Evolutionary conservation across 92 coral and sea anemone genomes (phyloP), one percentile per base, ranked within the genome.

Genomic region (Actinostola sp.): DNA sequence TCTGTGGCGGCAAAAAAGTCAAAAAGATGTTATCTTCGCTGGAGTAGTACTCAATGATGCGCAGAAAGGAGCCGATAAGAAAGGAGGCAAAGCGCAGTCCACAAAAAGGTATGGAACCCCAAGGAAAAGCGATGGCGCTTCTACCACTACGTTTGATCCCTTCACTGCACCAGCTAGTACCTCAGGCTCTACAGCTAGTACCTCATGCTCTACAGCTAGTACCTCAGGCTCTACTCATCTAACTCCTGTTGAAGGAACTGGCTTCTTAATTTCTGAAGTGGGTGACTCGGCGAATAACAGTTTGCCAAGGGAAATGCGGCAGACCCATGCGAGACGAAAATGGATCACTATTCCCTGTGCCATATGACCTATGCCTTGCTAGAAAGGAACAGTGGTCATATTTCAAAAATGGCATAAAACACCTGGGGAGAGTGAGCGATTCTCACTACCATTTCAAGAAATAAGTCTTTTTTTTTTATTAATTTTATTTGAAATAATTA

Each of bases 261-360:
- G 42, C 17, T 78, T 84, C 66, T 54, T n/a, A n/a, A n/a, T n/a
- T 77, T 42, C 76, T 84, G 29, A 84, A 77, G 46, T 84, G 84
- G 84, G 71, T 84, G 1, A 71, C 53, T 39, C 63, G 76, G 25
- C 52, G 84, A 41, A 84, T 84, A 14, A 49, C 80, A 26, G 89
- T 78, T 4, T 83, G 89, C 63, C 84, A 84, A 49, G 89, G 89
- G 0, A 71, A 60, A 43, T 84, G 89, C 50, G 39, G 63, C 27
- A 77, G 72, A 38, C 89, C 84, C 16, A 84, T 57, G 89, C 16
- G 84, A 30, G 78, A 19, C 0, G 34, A 29, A 24, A 38, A 77
- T 23, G 89, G 89, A n/a, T 5, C 69, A 35, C 38, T 65, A 0
- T 76, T 34, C 64, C 84, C 89, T 17, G 54, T 80, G 15, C 88